Conservation (phyloP, 1,140 invertebrate genomes). For the Temnothorax nylanderi region DNA sequence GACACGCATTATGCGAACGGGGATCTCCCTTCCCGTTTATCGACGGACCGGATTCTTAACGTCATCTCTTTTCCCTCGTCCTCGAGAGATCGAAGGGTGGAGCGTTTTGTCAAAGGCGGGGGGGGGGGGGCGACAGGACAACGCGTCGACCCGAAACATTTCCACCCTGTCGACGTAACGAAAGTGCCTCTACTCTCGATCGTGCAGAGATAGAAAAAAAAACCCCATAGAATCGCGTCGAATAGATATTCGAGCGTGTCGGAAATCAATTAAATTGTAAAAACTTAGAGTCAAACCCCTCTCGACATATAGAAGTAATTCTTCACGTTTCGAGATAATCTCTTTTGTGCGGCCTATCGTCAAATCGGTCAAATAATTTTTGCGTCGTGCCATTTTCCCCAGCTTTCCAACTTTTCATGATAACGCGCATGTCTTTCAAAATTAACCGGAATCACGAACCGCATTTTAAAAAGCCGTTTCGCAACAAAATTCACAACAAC, state of each 20-base stretch:
- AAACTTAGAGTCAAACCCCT: background rate
- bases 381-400: background rate
- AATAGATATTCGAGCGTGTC: background rate
- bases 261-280: slow-evolving; percentile 3
- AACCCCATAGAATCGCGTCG: background rate
- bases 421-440: background rate
- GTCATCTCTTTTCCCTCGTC: slow-evolving; percentile 58
- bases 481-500: slow-evolving; percentile 3
- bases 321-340: background rate
- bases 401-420: background rate
- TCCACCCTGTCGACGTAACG: background rate
- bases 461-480: background rate
- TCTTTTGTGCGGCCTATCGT: background rate
- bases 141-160: background rate
- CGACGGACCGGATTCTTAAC: slow-evolving; percentile 54
- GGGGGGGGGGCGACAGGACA: background rate
- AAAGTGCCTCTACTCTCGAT: background rate
- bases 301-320: background rate
- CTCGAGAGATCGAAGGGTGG: slow-evolving; percentile 60
- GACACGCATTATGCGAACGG: slow-evolving; percentile 61
- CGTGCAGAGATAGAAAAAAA: background rate
- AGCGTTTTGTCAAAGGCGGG: slow-evolving; percentile 37
- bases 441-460: background rate
- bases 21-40: slow-evolving; percentile 48
- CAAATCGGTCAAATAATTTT: background rate